phyloP scores from a whole-genome alignment of 2,888 invertebrate species.

The Agrotis ipsilon region DNA sequence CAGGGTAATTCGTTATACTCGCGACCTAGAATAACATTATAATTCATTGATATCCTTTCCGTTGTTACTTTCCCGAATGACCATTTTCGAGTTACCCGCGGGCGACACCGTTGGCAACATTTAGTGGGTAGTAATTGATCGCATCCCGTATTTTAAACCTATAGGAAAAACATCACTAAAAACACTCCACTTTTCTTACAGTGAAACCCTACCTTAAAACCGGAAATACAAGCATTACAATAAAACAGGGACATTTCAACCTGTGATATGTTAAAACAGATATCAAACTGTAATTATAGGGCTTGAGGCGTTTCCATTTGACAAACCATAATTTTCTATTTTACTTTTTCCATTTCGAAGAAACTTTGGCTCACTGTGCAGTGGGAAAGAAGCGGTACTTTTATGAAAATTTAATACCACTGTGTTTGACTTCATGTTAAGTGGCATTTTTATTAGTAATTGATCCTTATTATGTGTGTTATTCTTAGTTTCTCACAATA shows the following conservation, averaged over 20 bases:
- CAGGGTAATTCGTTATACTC: no score
- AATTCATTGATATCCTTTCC: no score
- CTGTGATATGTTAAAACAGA: conserved; percentile 49
- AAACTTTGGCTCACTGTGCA: conserved; percentile 36
- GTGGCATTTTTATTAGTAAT: conserved; percentile 4
- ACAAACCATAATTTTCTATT: conserved; percentile 63
- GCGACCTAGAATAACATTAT: no score
- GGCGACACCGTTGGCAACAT: no score
- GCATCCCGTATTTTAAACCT: no score
- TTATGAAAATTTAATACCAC: conserved; percentile 31
- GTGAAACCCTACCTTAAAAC: conserved; percentile 16
- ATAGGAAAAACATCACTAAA: neutral
- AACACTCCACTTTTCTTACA: neutral
- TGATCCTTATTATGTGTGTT: neutral
- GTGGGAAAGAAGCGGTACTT: conserved; percentile 11
- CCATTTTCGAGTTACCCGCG: no score
- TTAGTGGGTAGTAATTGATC: no score
- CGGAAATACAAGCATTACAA: conserved; percentile 43
- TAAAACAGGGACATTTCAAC: conserved; percentile 50
- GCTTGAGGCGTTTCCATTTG: conserved; percentile 56
- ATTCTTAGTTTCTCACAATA: neutral
- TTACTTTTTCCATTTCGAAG: conserved; percentile 40
- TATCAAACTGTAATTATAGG: conserved; percentile 59
- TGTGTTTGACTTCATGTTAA: conserved; percentile 11
- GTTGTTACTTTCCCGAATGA: no score